Base-by-base conservation (phyloP, 2,797 vertebrate species). In the Lithobates sylvaticus region DNA sequence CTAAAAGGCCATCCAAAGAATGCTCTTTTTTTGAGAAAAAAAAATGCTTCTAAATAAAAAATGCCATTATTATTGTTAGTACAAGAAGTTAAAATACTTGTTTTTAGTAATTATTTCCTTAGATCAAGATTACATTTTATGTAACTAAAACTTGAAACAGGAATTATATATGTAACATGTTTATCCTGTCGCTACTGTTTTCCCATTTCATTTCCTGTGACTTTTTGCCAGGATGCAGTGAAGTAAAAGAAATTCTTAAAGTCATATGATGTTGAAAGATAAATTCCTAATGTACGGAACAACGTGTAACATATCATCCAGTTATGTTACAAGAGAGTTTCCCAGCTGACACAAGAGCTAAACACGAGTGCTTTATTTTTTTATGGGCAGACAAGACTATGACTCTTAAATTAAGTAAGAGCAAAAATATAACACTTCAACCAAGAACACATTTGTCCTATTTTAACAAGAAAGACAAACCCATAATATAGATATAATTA, bases 101-200 rank as follows among this genome's bases (percentile, higher is more conserved):
- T 71, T 58, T 54, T 7, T 39, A 16, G 18, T 47, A 34, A 26
- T 71, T 34, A 70, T 71, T 70, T 32, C 16, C 44, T 70, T 23
- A 3, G 15, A 34, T n/a, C 42, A 50, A 67, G 9, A 2, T 44
- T 67, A 44, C 27, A 47, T 65, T n/a, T 29, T 27, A 27, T 67
- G 65, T 29, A 7, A 23, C 42, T 47, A 39, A 15, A 74, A 39
- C 5, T 39, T 39, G 8, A 39, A 39, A 47, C 54, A 82, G 71
- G 71, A 82, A 82, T 82, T 61, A 21, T 61, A 64, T 23, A 39
- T 64, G 23, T 67, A 67, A 67, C n/a, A 64, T 15, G 68, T 21
- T 58, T 74, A 82, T 74, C 72, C 81, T 74, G 71, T 75, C 47
- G 71, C 54, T 74, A 47, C 54, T 34, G 79, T 81, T 69, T 69